Evolutionary conservation across 2,797 vertebrate species (phyloP).

Genomic region (Lacerta bilineata): DNA sequence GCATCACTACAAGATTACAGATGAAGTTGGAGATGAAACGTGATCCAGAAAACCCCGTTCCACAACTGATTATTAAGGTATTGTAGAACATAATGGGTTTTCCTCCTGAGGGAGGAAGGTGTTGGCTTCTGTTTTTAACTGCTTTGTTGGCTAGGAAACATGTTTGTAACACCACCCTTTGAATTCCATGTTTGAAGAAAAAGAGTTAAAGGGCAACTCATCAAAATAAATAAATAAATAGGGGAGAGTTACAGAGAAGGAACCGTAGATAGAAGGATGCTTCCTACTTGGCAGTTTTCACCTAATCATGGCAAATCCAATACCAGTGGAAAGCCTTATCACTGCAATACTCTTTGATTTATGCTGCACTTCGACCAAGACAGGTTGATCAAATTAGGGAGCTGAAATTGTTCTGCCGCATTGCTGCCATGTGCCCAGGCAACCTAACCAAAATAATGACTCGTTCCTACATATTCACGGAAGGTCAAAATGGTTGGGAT

Average conservation of each 20-base stretch:
- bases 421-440: slow-evolving; percentile 2
- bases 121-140: slow-evolving; percentile 35
- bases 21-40: slow-evolving; percentile 45
- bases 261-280: background rate
- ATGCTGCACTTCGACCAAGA: slow-evolving; percentile 39
- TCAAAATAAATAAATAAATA: background rate
- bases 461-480: slow-evolving; percentile 47
- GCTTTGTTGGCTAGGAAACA: slow-evolving; percentile 2
- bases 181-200: background rate
- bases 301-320: slow-evolving; percentile 38
- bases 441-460: background rate
- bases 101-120: slow-evolving; percentile 36
- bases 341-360: slow-evolving; percentile 51
- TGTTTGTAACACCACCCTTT: slow-evolving; percentile 18
- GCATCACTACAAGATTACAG: slow-evolving; percentile 28
- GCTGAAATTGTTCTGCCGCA: slow-evolving; percentile 37
- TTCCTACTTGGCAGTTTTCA: slow-evolving; percentile 23
- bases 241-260: background rate
- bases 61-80: slow-evolving; percentile 54
- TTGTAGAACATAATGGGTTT: slow-evolving; percentile 50
- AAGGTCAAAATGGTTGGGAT: slow-evolving; percentile 22
- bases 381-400: slow-evolving; percentile 54
- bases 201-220: background rate
- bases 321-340: slow-evolving; percentile 32
- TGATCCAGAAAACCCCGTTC: slow-evolving; percentile 64